Evolutionary conservation across 2,113 vertebrate genomes (phyloP).

Genomic region (Pteronura brasiliensis): DNA sequence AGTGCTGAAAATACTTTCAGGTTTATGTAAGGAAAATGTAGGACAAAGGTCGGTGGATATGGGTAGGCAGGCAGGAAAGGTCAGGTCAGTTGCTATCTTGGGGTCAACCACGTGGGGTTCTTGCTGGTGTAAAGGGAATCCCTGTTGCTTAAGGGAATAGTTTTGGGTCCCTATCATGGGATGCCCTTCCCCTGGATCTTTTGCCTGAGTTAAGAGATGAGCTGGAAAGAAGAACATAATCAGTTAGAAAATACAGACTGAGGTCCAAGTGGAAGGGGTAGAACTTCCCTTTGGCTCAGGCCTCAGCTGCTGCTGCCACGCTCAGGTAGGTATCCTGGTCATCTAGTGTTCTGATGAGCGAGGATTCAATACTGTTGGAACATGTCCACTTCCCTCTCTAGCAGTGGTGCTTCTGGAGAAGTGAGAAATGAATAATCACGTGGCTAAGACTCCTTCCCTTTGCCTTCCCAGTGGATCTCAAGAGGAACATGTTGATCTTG

Average conservation of each 20-base stretch:
- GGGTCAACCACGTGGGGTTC: not conserved
- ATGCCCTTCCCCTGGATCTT: not conserved
- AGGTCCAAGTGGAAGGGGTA: not conserved
- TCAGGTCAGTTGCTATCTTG: not conserved
- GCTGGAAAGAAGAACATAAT: not conserved
- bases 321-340: not conserved
- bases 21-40: not conserved
- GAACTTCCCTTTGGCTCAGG: not conserved
- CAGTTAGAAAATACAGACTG: not conserved
- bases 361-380: not conserved
- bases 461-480: not conserved
- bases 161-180: not conserved
- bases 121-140: not conserved
- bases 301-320: not conserved
- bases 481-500: not conserved
- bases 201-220: not conserved
- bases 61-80: not conserved
- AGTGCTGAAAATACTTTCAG: not conserved
- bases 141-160: not conserved
- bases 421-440: not conserved
- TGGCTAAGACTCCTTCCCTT: not conserved
- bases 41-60: not conserved
- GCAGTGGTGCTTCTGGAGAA: not conserved
- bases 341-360: not conserved
- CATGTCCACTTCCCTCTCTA: not conserved